Percentiles rank a stretch among this genome's conserved stretches.
phyloP scores from a whole-genome alignment of 30 jellyfish, hydroid and myxozoan species.

The Clytia hemisphaerica region DNA sequence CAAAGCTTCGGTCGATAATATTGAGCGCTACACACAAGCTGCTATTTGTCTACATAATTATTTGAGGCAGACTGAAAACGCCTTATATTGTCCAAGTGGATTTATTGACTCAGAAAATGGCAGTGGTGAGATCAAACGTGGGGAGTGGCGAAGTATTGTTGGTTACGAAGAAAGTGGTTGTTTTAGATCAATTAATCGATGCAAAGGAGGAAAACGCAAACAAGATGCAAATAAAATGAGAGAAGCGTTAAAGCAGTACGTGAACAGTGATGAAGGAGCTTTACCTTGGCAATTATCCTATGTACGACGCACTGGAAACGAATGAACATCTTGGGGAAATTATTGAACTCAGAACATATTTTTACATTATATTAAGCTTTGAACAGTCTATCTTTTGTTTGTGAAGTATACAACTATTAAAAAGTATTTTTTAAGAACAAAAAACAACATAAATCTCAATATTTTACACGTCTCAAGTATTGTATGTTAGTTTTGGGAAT shows the following conservation, averaged over 20 bases:
- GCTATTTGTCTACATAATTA: slow-evolving; percentile 31
- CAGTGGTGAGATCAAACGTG: slow-evolving; percentile 20
- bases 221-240: no score
- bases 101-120: slow-evolving; percentile 31
- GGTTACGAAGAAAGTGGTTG: slow-evolving; percentile 1
- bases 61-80: slow-evolving; percentile 23
- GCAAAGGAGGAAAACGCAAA: slow-evolving; percentile 31
- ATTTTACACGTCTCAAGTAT: no score
- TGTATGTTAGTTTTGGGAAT: no score
- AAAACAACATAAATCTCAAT: no score
- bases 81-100: slow-evolving; percentile 29
- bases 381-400: no score
- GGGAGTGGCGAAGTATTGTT: slow-evolving; percentile 28
- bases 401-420: no score
- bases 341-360: no score
- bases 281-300: slow-evolving; percentile 21
- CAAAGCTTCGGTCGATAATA: slow-evolving; percentile 3
- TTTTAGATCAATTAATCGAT: not conserved
- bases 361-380: no score
- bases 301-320: slow-evolving; percentile 1
- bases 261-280: slow-evolving; percentile 23
- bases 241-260: not conserved
- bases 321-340: no score
- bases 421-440: no score
- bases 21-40: slow-evolving; percentile 26